Evolutionary conservation across 2,797 vertebrate species (phyloP).

Genomic region (Orestias chungarensis): DNA sequence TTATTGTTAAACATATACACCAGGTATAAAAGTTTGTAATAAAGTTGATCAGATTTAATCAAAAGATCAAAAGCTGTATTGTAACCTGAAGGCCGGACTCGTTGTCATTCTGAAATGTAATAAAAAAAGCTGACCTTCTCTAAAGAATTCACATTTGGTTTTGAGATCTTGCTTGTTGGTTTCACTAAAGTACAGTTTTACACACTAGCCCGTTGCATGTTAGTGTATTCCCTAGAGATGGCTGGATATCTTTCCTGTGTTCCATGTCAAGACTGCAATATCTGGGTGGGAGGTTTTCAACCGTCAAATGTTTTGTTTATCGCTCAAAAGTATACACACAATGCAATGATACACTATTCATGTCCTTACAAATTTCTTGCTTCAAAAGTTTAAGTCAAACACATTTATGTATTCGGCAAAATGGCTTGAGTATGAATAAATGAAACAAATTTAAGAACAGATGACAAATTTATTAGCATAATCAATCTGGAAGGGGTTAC

Average conservation of each 20-base stretch:
- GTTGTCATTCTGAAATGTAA: constrained; percentile 29
- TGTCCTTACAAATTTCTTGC: not conserved
- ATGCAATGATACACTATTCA: not conserved
- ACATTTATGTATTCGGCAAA: not conserved
- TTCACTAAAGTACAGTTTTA: constrained; percentile 20
- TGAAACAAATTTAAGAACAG: not conserved
- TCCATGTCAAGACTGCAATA: constrained; percentile 12
- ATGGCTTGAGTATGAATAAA: not conserved
- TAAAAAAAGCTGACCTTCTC: constrained; percentile 13
- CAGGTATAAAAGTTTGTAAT: no score
- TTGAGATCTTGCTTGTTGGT: constrained; percentile 23
- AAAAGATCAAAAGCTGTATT: not conserved
- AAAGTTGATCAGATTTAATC: not conserved
- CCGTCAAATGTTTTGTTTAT: not conserved
- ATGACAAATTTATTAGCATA: not conserved
- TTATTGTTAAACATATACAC: no score
- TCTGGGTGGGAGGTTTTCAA: constrained; percentile 2
- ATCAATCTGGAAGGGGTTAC: not conserved
- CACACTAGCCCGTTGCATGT: constrained; percentile 1
- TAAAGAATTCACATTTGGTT: constrained; percentile 19
- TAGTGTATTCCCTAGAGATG: constrained; percentile 21
- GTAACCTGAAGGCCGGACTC: constrained; percentile 16
- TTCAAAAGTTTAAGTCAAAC: not conserved
- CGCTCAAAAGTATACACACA: not conserved
- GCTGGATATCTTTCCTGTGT: constrained; percentile 2